Evolutionary conservation across 2,113 vertebrate species (phyloP), one percentile per base, ranked within the genome.

Genomic region (Himantopus leucocephalus): DNA sequence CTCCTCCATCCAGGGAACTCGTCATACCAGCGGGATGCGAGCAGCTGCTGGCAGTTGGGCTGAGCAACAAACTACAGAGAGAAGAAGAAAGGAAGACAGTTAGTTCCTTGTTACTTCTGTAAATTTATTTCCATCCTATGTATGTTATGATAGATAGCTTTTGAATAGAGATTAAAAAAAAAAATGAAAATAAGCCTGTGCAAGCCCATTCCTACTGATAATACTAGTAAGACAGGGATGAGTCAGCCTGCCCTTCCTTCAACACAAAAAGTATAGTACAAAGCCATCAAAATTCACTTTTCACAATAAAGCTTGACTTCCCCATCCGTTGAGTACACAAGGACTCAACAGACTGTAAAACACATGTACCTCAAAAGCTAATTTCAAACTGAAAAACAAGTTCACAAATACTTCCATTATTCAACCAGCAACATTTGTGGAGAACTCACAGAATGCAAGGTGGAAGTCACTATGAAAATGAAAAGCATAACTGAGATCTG

Each of bases 1-100:
- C 99, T 98, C 94, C 99, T 98, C 99, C 99, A 99, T 92, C 99
- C 99, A 0, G 99, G 99, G 87, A 99, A 99, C 97, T 99, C 99
- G 6, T 99, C 99, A 1, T 99, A 99, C 99, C 99, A 99, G 70
- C 99, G 99, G 41, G 99, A 99, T 1, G 99, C 99, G 10, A 99
- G 98, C 94, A 99, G 98, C 96, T 99, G 99, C 96, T 99, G 99
- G 97, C 99, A 99, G 92, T 99, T 99, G 62, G 99, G 99, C 97
- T 99, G 99, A 80, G 99, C 99, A 74, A 99, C 99, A 96, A 99
- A 99, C 99, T 99, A 85, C 14, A 77, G 45, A 85, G 24, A 90
- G 89, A 97, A 96, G 74, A 86, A 76, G 95, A 95, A 93, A 93
- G 72, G 85, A 47, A 76, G 71, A 96, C 15, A 23, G 34, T 90